Evolutionary conservation across 2,113 vertebrate genomes (phyloP).

Genomic region (Brachypteracias leptosomus): DNA sequence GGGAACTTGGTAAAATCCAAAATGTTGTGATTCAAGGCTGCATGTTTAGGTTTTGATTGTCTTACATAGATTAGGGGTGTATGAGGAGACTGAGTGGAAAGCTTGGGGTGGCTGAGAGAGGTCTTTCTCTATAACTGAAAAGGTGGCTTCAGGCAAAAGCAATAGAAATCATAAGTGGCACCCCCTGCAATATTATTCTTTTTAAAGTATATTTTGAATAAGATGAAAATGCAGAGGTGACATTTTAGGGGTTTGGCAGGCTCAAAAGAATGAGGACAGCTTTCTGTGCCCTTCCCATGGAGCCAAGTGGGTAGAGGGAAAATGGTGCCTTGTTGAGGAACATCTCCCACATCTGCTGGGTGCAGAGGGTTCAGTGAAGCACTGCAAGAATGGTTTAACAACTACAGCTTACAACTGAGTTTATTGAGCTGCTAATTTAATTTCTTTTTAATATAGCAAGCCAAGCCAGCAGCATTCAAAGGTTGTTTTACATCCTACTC

Average conservation of each 20-base stretch:
- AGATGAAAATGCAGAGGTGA: not conserved
- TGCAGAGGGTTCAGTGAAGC: not conserved
- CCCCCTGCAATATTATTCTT: not conserved
- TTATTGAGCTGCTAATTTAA: slow-evolving; percentile 8
- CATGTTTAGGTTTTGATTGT: not conserved
- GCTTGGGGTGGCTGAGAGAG: not conserved
- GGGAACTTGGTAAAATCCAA: not conserved
- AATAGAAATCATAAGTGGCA: not conserved
- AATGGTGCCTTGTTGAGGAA: not conserved
- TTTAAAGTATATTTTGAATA: not conserved
- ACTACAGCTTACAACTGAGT: not conserved
- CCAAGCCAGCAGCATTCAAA: not conserved
- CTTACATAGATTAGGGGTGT: not conserved
- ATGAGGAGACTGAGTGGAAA: not conserved
- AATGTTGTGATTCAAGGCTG: not conserved
- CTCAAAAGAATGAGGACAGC: not conserved
- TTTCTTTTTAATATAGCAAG: slow-evolving; percentile 7
- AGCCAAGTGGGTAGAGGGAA: not conserved
- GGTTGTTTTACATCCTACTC: not conserved
- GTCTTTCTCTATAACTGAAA: not conserved
- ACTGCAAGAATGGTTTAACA: not conserved
- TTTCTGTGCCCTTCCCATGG: not conserved
- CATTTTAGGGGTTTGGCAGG: not conserved
- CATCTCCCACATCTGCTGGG: accelerated
- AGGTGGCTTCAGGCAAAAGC: not conserved